Evolutionary conservation across 1,140 invertebrate genomes (phyloP), one percentile per base, ranked within the genome.

Genomic region (Gonioctena quinquepunctata): DNA sequence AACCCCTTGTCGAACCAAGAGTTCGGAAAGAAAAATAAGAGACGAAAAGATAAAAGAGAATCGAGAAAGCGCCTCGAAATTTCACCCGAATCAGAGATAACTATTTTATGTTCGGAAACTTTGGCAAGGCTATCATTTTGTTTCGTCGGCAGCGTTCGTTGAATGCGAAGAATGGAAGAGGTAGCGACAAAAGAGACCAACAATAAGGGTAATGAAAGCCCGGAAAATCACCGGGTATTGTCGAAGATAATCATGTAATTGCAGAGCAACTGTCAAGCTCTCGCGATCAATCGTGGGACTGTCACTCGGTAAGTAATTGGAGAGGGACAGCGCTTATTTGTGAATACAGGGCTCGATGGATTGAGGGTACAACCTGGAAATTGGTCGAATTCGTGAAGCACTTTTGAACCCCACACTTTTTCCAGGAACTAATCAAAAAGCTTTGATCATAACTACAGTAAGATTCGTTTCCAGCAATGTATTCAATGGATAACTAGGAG

Each of bases 201-300:
- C 78, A 79, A 79, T 79, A 72, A 73, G 74, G 78, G 78, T 79
- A 79, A 79, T 79, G 78, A 79, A 79, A 79, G 76, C 73, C 63
- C 69, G 68, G 76, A 75, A 79, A 79, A 79, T 79, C 78, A 78
- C 69, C 70, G 75, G 68, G 78, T 76, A 78, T 79, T 79, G 78
- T 79, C 69, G 63, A 66, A 67, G 70, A 76, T 79, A 76, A 79
- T 79, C 73, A 73, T 78, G 71, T 78, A 79, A 79, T 50, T 68
- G 48, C 60, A 48, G 54, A 66, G 68, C 74, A 75, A 73, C 71
- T 72, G 74, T 75, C 70, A 68, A 50, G 50, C 63, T 75, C 66
- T 72, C 74, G 68, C 69, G 74, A 76, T 76, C 74, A 76, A 76
- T 76, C 74, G 65, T 73, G 48, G 19, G 48, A 52, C 63, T 66